Percentiles rank a stretch among this genome's conserved stretches.
phyloP scores from a whole-genome alignment of 2,888 invertebrate species.

The Sesia bembeciformis region DNA sequence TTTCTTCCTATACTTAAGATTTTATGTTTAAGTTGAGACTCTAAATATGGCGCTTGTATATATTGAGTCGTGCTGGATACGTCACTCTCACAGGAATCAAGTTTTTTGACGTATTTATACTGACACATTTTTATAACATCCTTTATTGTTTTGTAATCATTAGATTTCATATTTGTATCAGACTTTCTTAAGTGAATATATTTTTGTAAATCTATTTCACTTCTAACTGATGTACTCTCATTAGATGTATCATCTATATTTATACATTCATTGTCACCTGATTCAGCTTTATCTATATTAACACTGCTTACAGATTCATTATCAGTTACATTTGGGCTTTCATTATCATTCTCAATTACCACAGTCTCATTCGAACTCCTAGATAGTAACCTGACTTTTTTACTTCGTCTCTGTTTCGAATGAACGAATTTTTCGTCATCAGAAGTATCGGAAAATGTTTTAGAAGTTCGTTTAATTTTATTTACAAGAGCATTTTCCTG shows the following conservation, averaged over 20 bases:
- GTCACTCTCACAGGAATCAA: slow-evolving; percentile 12
- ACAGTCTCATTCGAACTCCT: slow-evolving; percentile 26
- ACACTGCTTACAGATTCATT: background rate
- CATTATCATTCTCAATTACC: slow-evolving; percentile 16
- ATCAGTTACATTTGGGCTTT: slow-evolving; percentile 2
- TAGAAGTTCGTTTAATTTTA: background rate
- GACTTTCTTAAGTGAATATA: slow-evolving; percentile 2
- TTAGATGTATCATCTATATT: slow-evolving; percentile 40
- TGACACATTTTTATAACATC: slow-evolving; percentile 36
- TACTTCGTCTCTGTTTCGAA: too few relatives aligned
- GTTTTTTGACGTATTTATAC: slow-evolving; percentile 29
- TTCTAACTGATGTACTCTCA: slow-evolving; percentile 25
- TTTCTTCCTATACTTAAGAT: slow-evolving; percentile 55
- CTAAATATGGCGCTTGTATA: slow-evolving; percentile 10
- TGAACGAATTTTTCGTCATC: slow-evolving; percentile 13
- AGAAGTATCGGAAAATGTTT: slow-evolving; percentile 14
- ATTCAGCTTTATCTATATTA: slow-evolving; percentile 1
- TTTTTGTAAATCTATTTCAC: slow-evolving; percentile 2
- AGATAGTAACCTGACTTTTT: slow-evolving; percentile 25
- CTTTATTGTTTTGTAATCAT: slow-evolving; percentile 28
- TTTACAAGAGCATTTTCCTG: background rate
- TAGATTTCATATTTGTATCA: slow-evolving; percentile 9
- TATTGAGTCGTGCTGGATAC: slow-evolving; percentile 8
- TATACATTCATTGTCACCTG: slow-evolving; percentile 28
- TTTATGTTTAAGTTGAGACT: slow-evolving; percentile 44